Evolutionary conservation across 2,888 invertebrate genomes (phyloP).

Genomic region (Tachina grossa): DNA sequence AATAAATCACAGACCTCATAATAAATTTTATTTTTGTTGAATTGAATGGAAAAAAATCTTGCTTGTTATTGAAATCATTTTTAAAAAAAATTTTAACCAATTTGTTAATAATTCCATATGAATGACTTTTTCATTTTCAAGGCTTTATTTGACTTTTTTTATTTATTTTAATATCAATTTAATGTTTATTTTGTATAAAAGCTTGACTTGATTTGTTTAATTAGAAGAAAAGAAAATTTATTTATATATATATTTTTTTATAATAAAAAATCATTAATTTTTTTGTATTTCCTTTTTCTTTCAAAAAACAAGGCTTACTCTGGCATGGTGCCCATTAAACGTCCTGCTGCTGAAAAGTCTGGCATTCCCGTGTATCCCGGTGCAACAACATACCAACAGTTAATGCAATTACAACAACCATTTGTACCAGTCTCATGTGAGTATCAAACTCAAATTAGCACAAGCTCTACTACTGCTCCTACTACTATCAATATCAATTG

Average conservation of each 20-base stretch:
- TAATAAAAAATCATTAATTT: conserved; percentile 1
- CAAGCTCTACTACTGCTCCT: conserved; percentile 73
- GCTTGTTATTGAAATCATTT: background rate
- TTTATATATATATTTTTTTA: background rate
- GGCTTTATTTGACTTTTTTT: conserved; percentile 15
- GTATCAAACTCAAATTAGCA: conserved; percentile 85
- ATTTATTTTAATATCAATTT: conserved; percentile 5
- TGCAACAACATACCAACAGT: conserved; percentile 95
- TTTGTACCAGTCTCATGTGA: conserved; percentile 99
- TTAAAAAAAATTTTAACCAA: background rate
- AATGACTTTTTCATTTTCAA: background rate
- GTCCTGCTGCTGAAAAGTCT: conserved; percentile 97
- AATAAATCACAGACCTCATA: too few relatives aligned
- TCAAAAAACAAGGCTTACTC: conserved; percentile 89
- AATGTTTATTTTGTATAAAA: conserved; percentile 54
- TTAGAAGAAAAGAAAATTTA: background rate
- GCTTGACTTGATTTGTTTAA: conserved; percentile 61
- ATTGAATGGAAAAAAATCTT: too few relatives aligned
- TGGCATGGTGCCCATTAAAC: conserved; percentile 97
- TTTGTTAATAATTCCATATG: background rate
- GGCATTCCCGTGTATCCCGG: conserved; percentile 97
- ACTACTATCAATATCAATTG: conserved; percentile 72
- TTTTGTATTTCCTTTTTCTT: conserved; percentile 35
- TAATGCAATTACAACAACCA: conserved; percentile 96
- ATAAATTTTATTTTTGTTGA: too few relatives aligned